These are phyloP conservation scores for Cichlasoma orientale DNA, from an alignment of 2,797 vertebrate species.

Conservation along the genomic window DNA sequence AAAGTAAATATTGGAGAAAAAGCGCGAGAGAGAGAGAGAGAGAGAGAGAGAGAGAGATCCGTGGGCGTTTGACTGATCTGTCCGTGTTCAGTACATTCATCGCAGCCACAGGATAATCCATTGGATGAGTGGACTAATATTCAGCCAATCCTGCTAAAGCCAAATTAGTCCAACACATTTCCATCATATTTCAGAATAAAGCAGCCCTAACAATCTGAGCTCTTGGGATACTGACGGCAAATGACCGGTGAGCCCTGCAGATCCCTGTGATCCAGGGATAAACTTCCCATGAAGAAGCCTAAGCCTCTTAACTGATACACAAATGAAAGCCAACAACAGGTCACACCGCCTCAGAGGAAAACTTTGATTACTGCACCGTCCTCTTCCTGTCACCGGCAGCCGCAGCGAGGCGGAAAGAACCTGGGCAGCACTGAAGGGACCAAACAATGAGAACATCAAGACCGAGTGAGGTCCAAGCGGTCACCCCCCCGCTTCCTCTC, in stretches of 20 bases:
- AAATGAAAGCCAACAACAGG: constrained; percentile 72
- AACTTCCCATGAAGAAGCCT: constrained; percentile 70
- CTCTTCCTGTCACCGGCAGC: constrained; percentile 2
- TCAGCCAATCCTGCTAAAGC: constrained; percentile 77
- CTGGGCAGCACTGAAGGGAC: constrained; percentile 20
- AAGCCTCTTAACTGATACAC: constrained; percentile 71
- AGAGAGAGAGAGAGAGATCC: constrained; percentile 5
- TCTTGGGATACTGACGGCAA: constrained; percentile 61
- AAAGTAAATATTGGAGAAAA: constrained; percentile 23
- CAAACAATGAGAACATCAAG: constrained; percentile 37
- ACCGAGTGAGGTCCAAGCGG: constrained; percentile 19
- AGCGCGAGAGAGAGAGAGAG: constrained; percentile 20
- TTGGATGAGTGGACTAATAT: constrained; percentile 78
- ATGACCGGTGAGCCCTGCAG: constrained; percentile 71
- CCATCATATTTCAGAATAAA: constrained; percentile 74
- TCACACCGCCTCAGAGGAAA: constrained; percentile 57
- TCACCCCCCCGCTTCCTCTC: background rate
- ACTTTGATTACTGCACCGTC: constrained; percentile 46
- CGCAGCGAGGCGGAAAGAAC: constrained; percentile 3
- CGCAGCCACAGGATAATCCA: constrained; percentile 67
- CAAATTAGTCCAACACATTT: constrained; percentile 81
- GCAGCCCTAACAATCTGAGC: constrained; percentile 66
- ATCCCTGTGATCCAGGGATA: constrained; percentile 78
- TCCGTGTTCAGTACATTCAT: constrained; percentile 51
- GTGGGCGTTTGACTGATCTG: constrained; percentile 49